Evolutionary conservation across 2,888 invertebrate genomes (phyloP).

Genomic region (Colostygia pectinataria): DNA sequence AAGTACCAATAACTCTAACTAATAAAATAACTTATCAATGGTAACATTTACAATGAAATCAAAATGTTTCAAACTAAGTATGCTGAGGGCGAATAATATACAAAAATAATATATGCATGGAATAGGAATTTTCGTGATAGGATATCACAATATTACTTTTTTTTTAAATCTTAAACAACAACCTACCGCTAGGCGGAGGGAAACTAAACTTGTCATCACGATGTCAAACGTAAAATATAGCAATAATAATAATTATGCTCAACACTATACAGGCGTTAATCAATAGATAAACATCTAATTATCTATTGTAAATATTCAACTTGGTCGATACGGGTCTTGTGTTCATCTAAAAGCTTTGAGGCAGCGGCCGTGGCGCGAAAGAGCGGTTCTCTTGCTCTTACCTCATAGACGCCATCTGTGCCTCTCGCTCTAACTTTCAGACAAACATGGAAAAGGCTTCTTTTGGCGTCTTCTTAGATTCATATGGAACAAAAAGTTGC

Average conservation of each 20-base stretch:
- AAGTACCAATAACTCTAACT: slow-evolving; percentile 42
- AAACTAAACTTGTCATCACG: slow-evolving; percentile 53
- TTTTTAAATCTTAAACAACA: slow-evolving; percentile 56
- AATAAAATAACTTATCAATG: slow-evolving; percentile 78
- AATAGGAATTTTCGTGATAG: slow-evolving; percentile 78
- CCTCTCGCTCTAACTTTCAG: background rate
- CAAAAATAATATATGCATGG: slow-evolving; percentile 76
- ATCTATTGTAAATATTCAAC: slow-evolving; percentile 69
- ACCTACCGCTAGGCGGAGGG: slow-evolving; percentile 58
- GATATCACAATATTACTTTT: slow-evolving; percentile 72
- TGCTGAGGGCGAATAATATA: slow-evolving; percentile 67
- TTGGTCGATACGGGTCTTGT: slow-evolving; percentile 51
- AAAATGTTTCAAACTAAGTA: slow-evolving; percentile 51
- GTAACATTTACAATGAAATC: slow-evolving; percentile 79
- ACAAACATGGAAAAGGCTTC: slow-evolving; percentile 3
- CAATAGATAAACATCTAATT: slow-evolving; percentile 60
- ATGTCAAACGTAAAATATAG: slow-evolving; percentile 51
- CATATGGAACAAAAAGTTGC: too few relatives aligned
- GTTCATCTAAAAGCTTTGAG: background rate
- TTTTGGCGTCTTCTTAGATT: background rate
- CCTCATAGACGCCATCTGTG: slow-evolving; percentile 1
- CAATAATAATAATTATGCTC: slow-evolving; percentile 52
- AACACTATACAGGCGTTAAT: slow-evolving; percentile 64
- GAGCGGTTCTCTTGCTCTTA: background rate
- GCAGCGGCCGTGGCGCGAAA: background rate